Percentiles rank a stretch among this genome's conserved stretches.
phyloP scores from a whole-genome alignment of 1,140 invertebrate genomes.

The Nephila pilipes region DNA sequence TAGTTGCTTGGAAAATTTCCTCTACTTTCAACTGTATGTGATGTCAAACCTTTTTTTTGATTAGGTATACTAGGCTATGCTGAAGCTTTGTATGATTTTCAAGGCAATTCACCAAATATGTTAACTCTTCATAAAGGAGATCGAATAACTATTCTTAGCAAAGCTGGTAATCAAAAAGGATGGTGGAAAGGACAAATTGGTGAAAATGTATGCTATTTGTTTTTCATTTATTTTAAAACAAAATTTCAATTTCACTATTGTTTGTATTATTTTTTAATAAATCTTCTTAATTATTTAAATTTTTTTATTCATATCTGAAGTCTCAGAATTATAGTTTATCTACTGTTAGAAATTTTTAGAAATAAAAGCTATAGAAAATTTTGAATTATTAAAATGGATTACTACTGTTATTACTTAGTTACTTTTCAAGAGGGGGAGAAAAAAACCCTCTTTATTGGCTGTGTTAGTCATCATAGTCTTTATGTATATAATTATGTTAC shows the following conservation, averaged over 20 bases:
- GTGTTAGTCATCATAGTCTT: no score
- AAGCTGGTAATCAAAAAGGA: slow-evolving; percentile 89
- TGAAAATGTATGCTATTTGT: slow-evolving; percentile 82
- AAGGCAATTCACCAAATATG: slow-evolving; percentile 87
- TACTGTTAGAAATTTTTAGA: no score
- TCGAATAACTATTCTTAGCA: slow-evolving; percentile 88
- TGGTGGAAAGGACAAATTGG: slow-evolving; percentile 91
- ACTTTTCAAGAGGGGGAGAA: no score
- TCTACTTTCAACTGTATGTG: background rate
- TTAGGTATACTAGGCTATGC: slow-evolving; percentile 77
- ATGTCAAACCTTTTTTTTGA: background rate
- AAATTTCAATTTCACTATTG: background rate
- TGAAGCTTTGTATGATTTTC: slow-evolving; percentile 82
- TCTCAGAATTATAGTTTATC: no score
- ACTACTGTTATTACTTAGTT: no score
- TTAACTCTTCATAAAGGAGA: slow-evolving; percentile 89
- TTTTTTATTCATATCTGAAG: no score
- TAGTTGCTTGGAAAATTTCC: background rate
- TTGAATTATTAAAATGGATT: no score
- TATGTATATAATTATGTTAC: no score
- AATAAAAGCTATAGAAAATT: no score
- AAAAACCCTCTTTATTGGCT: no score
- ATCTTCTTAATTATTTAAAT: no score
- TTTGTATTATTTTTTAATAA: no score
- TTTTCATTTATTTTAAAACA: background rate